Conservation (phyloP, 2,888 invertebrate species). For the Platerodrilus igneus region DNA sequence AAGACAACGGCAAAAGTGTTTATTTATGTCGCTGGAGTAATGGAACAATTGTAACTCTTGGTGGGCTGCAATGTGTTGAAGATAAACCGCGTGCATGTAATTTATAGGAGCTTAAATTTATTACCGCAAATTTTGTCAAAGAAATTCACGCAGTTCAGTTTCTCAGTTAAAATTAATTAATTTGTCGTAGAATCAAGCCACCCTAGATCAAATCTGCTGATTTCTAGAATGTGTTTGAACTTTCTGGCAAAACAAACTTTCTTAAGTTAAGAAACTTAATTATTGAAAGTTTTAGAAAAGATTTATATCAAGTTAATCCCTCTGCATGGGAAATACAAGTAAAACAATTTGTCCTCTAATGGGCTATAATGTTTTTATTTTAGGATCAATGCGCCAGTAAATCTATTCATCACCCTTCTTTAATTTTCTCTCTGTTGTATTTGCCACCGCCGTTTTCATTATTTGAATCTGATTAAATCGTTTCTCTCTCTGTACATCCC, state of each 20-base stretch:
- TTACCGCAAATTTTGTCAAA: slow-evolving; percentile 29
- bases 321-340: slow-evolving; percentile 19
- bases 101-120: slow-evolving; percentile 39
- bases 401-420: slow-evolving; percentile 28
- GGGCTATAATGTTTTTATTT: slow-evolving; percentile 28
- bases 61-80: slow-evolving; percentile 37
- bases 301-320: slow-evolving; percentile 28
- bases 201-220: no score
- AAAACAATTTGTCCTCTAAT: slow-evolving; percentile 27
- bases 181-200: no score
- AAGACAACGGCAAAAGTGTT: slow-evolving; percentile 34
- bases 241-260: no score
- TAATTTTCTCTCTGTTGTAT: slow-evolving; percentile 30
- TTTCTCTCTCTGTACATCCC: slow-evolving; percentile 38
- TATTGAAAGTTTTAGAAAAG: no score
- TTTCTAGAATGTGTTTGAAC: no score
- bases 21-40: slow-evolving; percentile 39
- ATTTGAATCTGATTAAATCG: slow-evolving; percentile 39
- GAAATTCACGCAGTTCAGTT: slow-evolving; percentile 15
- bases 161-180: slow-evolving; percentile 30
- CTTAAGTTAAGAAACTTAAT: no score
- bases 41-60: slow-evolving; percentile 42
- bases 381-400: slow-evolving; percentile 21
- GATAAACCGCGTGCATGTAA: slow-evolving; percentile 39
- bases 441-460: slow-evolving; percentile 28